Evolutionary conservation across 1,140 invertebrate species (phyloP).

Genomic region (Drosophila malerkotliana): DNA sequence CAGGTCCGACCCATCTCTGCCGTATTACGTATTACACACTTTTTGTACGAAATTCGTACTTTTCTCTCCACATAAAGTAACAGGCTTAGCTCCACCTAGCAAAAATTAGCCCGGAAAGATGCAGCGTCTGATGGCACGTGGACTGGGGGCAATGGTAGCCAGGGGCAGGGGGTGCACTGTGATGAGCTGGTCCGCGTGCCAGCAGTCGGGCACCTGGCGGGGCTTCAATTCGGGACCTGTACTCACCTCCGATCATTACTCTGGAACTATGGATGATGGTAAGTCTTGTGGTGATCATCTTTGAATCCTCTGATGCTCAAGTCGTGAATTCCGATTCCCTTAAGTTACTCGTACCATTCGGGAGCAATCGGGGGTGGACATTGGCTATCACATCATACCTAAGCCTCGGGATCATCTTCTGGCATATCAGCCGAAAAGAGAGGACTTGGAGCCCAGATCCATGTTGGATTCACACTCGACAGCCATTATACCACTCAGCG

Average conservation of each 20-base stretch:
- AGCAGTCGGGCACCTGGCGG: neutral
- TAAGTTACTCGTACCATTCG: conserved; percentile 33
- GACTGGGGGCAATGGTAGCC: conserved; percentile 2
- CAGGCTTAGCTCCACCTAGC: neutral
- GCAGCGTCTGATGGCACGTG: conserved; percentile 8
- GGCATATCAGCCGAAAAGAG: conserved; percentile 65
- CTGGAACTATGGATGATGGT: conserved; percentile 47
- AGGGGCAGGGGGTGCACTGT: neutral
- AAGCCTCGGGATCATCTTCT: conserved; percentile 70
- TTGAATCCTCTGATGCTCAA: neutral
- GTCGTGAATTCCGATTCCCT: too few relatives aligned
- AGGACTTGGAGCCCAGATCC: conserved; percentile 84
- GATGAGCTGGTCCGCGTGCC: neutral
- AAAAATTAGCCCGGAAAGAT: conserved; percentile 10
- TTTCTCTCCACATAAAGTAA: neutral
- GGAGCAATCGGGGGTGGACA: conserved; percentile 53
- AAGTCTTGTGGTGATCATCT: neutral
- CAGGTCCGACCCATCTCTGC: neutral
- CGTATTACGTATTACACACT: conserved; percentile 30
- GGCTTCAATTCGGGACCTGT: neutral
- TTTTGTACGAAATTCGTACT: neutral
- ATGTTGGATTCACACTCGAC: conserved; percentile 89
- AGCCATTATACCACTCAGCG: conserved; percentile 88
- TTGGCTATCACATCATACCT: conserved; percentile 64
- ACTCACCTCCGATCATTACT: conserved; percentile 36